Conservation (phyloP, 2,113 vertebrate genomes). For the Cyprinodon brontotheroides region DNA sequence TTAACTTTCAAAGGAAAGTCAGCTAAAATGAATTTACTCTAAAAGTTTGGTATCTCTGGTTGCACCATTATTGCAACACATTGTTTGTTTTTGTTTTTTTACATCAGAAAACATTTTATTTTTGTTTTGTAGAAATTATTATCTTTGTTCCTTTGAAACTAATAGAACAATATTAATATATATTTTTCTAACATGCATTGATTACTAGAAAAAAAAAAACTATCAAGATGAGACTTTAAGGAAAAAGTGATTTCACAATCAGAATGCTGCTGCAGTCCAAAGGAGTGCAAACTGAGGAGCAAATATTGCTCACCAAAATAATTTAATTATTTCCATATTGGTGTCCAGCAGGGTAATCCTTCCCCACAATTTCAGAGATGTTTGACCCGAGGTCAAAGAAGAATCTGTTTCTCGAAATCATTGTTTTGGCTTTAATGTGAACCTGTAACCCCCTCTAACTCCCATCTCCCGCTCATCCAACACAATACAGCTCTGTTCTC, state of each 20-base stretch:
- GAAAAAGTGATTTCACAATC: not conserved
- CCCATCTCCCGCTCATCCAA: constrained; percentile 26
- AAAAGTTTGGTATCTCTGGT: too few relatives aligned
- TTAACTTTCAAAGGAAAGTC: not conserved
- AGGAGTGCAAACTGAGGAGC: not conserved
- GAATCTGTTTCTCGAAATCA: constrained; percentile 34
- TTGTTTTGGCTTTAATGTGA: constrained; percentile 61
- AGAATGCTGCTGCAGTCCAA: not conserved
- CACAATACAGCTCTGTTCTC: constrained; percentile 25
- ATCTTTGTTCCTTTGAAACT: too few relatives aligned
- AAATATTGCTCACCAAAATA: constrained; percentile 34
- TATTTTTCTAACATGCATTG: not conserved
- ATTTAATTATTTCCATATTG: constrained; percentile 45
- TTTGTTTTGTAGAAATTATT: not conserved
- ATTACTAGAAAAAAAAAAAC: not conserved
- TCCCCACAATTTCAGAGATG: constrained; percentile 33
- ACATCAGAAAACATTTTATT: not conserved
- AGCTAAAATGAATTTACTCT: too few relatives aligned
- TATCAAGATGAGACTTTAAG: not conserved
- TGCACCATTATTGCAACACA: too few relatives aligned
- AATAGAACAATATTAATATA: not conserved
- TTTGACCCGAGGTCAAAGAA: constrained; percentile 42
- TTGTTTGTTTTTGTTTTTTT: too few relatives aligned
- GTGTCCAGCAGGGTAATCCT: constrained; percentile 56
- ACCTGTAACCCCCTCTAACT: constrained; percentile 30